Evolutionary conservation across 1,140 invertebrate species (phyloP).

Genomic region (Euwallacea similis): DNA sequence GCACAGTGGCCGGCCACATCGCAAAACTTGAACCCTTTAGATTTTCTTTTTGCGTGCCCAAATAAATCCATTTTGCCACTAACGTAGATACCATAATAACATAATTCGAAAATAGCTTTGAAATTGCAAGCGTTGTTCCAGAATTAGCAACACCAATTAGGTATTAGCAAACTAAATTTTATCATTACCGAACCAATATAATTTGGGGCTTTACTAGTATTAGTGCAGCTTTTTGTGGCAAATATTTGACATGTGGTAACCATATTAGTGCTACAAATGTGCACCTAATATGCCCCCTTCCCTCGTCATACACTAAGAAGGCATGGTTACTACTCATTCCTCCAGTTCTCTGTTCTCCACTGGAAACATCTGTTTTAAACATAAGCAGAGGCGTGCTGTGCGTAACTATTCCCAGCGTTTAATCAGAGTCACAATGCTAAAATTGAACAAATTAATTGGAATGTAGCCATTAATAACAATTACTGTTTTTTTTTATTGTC

Average conservation of each 20-base stretch:
- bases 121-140: too few relatives aligned
- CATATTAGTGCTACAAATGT: not conserved
- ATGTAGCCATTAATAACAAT: not conserved
- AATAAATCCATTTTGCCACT: too few relatives aligned
- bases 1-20: too few relatives aligned
- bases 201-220: not conserved
- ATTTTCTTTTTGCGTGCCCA: too few relatives aligned
- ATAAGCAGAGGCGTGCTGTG: not conserved
- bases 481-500: not conserved
- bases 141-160: too few relatives aligned
- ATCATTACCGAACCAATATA: too few relatives aligned
- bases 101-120: too few relatives aligned
- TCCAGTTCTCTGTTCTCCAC: not conserved
- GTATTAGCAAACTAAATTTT: too few relatives aligned
- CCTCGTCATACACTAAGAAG: not conserved
- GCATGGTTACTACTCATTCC: not conserved
- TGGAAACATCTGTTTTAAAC: not conserved
- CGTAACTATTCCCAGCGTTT: not conserved
- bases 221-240: not conserved
- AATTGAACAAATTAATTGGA: not conserved
- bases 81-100: too few relatives aligned
- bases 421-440: not conserved
- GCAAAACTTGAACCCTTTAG: too few relatives aligned
- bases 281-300: not conserved
- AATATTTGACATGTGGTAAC: conserved; percentile 3